Evolutionary conservation across 2,888 invertebrate species (phyloP), one percentile per base, ranked within the genome.

Genomic region (Chymomyza amoena): DNA sequence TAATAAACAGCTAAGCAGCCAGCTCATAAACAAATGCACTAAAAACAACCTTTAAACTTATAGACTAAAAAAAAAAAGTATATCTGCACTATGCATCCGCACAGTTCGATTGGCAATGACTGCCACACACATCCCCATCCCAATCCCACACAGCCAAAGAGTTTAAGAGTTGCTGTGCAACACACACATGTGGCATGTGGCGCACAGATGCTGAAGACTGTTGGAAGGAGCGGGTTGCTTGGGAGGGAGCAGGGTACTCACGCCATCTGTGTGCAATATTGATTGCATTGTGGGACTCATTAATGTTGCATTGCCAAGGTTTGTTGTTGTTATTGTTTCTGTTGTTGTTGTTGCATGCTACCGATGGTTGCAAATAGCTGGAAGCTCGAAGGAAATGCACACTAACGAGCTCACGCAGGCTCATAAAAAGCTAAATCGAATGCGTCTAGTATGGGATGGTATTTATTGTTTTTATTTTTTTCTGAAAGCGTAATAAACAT

Each of bases 101-200:
- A 67, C 67, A 62, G 61, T 67, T 67, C 67, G 62, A 28, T n/a
- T 52, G 54, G 63, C 52, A 28, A 32, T 71, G 75, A 32, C 32
- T 13, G 32, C 52, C 52, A 18, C 52, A 54, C 52, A 54, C n/a
- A n/a, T n/a, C n/a, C n/a, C n/a, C n/a, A n/a, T n/a, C 9, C 18
- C 51, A 51, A 15, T 18, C 18, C 51, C 7, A 32, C 7, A 4
- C 32, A 36, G 36, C 36, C 36, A 13, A 45, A 73, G 74, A 77
- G 74, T 68, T 76, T 68, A 75, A 75, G 77, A 75, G 77, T 57
- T 63, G 65, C 59, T 66, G 61, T 66, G 61, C 75, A 10, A 66
- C 71, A 79, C 75, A 32, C 61, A 61, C 84, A 84, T 88, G 70
- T 84, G 88, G 32, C 32, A 32, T 88, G 70, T 84, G 88, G 88